A percentile compares a stretch with the other conserved stretches of the same genome.
Evolutionary conservation across 2,113 vertebrate genomes (phyloP).

Genomic region (Oenanthe oenanthe): DNA sequence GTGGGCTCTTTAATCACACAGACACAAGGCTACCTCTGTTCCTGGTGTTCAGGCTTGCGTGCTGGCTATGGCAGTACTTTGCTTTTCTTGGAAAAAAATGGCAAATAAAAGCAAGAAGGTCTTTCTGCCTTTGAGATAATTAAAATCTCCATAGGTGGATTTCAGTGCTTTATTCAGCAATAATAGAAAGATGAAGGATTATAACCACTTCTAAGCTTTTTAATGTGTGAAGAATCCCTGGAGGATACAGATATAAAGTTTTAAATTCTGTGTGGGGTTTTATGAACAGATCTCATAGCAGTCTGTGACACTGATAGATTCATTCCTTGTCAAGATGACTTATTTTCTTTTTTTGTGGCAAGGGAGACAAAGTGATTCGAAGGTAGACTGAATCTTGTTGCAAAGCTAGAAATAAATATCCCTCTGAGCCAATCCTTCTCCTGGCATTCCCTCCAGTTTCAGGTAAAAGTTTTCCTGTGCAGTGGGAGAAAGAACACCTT

Average conservation of each 20-base stretch:
- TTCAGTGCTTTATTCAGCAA: not conserved
- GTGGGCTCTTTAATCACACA: not conserved
- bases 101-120: not conserved
- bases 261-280: not conserved
- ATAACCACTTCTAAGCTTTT: not conserved
- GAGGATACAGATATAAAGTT: slow-evolving; percentile 24
- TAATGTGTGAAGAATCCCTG: slow-evolving; percentile 12
- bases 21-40: not conserved
- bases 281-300: not conserved
- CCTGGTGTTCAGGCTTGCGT: not conserved
- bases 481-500: not conserved
- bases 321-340: not conserved
- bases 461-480: not conserved
- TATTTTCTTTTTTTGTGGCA: not conserved
- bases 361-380: not conserved
- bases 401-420: not conserved
- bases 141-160: slow-evolving; percentile 6
- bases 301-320: not conserved
- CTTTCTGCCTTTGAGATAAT: not conserved
- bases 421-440: not conserved
- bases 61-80: not conserved
- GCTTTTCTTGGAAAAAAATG: not conserved
- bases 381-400: not conserved
- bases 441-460: not conserved
- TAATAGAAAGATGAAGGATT: not conserved